Conservation (phyloP, 2,113 vertebrate genomes). For the Erpornis zantholeuca region DNA sequence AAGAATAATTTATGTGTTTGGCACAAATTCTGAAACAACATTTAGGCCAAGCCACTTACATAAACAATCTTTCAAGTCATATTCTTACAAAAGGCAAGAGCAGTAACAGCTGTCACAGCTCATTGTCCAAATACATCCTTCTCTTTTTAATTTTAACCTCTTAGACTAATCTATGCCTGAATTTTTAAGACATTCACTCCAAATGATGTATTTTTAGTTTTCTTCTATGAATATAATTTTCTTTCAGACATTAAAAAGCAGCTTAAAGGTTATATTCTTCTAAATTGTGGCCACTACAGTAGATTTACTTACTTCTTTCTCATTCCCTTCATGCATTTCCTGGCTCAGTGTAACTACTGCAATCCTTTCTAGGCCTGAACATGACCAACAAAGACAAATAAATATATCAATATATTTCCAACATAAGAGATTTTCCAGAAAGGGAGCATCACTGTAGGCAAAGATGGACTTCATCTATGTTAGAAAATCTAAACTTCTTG, state of each 20-base stretch:
- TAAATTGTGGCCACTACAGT: background rate
- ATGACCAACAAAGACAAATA: background rate
- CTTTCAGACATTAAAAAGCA: background rate
- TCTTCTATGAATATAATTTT: background rate
- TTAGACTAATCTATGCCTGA: background rate
- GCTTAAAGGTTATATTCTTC: background rate
- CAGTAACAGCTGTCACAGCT: background rate
- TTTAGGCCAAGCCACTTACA: background rate
- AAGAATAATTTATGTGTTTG: slow-evolving; percentile 8
- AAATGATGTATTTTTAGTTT: background rate
- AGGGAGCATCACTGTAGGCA: background rate
- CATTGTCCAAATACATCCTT: background rate
- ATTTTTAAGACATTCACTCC: background rate
- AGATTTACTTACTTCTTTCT: background rate
- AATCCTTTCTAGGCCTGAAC: background rate
- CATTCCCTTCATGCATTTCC: background rate
- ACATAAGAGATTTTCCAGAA: background rate
- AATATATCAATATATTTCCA: background rate
- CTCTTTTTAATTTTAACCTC: background rate
- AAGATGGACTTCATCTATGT: background rate
- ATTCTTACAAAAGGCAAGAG: slow-evolving; percentile 16
- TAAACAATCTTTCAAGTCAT: background rate
- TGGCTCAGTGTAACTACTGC: background rate
- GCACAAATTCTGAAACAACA: background rate
- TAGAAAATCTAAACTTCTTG: background rate